A percentile compares a stretch with the other conserved stretches of the same genome.
These are phyloP conservation scores for Formica selysi DNA, from an alignment of 1,140 invertebrate species.

Conservation along the genomic window DNA sequence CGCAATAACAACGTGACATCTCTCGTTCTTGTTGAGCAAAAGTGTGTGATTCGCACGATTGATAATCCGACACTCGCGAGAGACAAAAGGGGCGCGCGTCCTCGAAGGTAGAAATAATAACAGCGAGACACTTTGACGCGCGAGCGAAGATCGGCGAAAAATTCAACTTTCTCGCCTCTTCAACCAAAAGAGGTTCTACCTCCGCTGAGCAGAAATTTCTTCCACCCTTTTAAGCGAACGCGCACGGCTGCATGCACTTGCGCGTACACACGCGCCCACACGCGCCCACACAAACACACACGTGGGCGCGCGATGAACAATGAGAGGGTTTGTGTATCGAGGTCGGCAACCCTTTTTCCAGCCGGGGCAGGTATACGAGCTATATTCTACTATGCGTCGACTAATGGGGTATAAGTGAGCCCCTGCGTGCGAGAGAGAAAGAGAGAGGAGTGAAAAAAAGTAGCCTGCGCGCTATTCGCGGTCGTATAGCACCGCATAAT, in stretches of 20 bases:
- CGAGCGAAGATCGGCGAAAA: slow-evolving; percentile 56
- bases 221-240: slow-evolving; percentile 64
- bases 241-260: slow-evolving; percentile 47
- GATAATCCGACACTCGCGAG: slow-evolving; percentile 42
- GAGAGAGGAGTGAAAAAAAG: slow-evolving; percentile 36
- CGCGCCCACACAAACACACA: not conserved
- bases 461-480: slow-evolving; percentile 61
- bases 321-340: slow-evolving; percentile 65
- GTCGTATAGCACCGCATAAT: slow-evolving; percentile 68
- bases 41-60: not conserved
- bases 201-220: slow-evolving; percentile 69
- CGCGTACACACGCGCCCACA: slow-evolving; percentile 27
- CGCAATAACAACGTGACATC: not conserved
- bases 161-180: slow-evolving; percentile 64
- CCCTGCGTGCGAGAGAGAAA: slow-evolving; percentile 20
- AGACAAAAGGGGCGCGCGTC: slow-evolving; percentile 9
- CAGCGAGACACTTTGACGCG: slow-evolving; percentile 27
- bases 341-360: slow-evolving; percentile 72
- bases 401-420: slow-evolving; percentile 69
- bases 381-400: slow-evolving; percentile 67
- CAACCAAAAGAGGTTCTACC: slow-evolving; percentile 56
- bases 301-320: slow-evolving; percentile 32
- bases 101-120: slow-evolving; percentile 42
- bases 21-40: not conserved
- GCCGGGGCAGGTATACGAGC: slow-evolving; percentile 47